Evolutionary conservation across 2,113 vertebrate genomes (phyloP).

Genomic region (Anas platyrhynchos): DNA sequence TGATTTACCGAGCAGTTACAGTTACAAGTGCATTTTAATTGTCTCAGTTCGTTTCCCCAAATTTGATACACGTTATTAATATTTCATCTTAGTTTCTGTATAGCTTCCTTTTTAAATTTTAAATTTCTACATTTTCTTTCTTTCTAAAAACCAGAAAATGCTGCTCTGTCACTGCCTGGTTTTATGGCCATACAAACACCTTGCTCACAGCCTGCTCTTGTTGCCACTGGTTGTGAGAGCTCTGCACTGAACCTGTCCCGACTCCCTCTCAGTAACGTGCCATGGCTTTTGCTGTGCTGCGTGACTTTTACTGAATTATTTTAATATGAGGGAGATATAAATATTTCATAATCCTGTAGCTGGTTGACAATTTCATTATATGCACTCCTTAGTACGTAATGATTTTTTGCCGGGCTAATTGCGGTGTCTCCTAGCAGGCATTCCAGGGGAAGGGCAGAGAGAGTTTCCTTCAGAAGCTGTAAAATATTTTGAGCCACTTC

Average conservation of each 20-base stretch:
- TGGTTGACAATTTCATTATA: background rate
- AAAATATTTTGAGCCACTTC: background rate
- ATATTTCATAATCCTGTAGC: background rate
- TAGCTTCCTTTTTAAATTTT: background rate
- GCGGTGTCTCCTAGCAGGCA: background rate
- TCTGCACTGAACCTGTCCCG: background rate
- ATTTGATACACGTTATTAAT: background rate
- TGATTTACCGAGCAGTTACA: background rate
- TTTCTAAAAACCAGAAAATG: background rate
- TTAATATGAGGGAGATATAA: conserved; percentile 6
- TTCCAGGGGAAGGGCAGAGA: background rate
- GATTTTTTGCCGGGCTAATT: background rate
- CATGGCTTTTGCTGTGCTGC: background rate
- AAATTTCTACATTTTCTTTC: background rate
- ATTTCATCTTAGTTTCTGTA: background rate
- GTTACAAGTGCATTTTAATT: background rate
- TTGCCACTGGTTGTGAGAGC: background rate
- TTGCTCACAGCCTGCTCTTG: background rate
- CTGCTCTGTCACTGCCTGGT: rapidly evolving
- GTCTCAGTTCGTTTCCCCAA: background rate
- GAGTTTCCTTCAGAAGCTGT: background rate
- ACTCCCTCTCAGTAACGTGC: background rate
- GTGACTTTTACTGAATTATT: conserved; percentile 16
- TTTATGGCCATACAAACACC: background rate
- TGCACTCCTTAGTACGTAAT: background rate